These are phyloP conservation scores for Cuniculus paca DNA, from an alignment of 2,797 vertebrate genomes.

Conservation along the genomic window DNA sequence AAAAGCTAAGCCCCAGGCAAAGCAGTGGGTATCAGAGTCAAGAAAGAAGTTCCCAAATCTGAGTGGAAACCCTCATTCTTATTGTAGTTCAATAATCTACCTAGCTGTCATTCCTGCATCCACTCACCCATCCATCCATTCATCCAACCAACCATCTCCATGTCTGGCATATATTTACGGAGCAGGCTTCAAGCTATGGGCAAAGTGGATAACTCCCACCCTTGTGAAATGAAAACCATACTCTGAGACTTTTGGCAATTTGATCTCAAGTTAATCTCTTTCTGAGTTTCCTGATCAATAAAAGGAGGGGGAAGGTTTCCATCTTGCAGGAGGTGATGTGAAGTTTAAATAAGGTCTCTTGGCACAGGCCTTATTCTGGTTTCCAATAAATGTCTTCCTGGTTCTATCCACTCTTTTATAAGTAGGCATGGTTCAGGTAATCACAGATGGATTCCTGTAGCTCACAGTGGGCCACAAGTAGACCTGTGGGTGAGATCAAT, in stretches of 20 bases:
- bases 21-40: not conserved
- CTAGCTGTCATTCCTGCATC: not conserved
- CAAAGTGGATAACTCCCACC: not conserved
- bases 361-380: not conserved
- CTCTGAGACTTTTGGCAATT: not conserved
- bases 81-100: not conserved
- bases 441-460: not conserved
- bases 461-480: not conserved
- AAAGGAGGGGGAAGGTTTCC: not conserved
- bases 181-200: not conserved
- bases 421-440: not conserved
- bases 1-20: not conserved
- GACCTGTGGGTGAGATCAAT: not conserved
- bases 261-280: not conserved
- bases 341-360: conserved; percentile 20
- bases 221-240: not conserved
- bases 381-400: not conserved
- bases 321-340: not conserved
- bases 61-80: not conserved
- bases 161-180: not conserved
- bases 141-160: not conserved
- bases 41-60: not conserved
- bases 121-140: not conserved
- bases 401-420: not conserved
- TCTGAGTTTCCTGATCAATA: not conserved